phyloP scores from a whole-genome alignment of 2,888 invertebrate species.

The Yponomeuta plumbellus region DNA sequence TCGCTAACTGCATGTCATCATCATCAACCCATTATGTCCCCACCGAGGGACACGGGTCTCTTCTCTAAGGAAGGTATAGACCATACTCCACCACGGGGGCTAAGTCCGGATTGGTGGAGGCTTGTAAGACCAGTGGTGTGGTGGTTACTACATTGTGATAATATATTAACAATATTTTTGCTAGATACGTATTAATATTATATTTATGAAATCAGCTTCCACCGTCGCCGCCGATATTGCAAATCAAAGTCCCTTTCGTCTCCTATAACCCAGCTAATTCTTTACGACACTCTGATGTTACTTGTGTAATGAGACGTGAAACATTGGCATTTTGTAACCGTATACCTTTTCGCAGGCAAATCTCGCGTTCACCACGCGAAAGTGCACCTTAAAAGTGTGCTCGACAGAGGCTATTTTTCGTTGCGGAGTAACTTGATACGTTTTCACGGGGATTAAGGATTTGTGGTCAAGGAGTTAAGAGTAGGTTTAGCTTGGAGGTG shows the following conservation, averaged over 20 bases:
- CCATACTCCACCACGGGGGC: too few species aligned
- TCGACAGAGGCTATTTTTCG: background rate
- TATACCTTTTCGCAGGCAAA: slow-evolving; percentile 28
- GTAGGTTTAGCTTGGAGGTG: slow-evolving; percentile 1
- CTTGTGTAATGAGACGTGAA: slow-evolving; percentile 65
- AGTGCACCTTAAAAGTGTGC: background rate
- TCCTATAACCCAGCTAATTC: slow-evolving; percentile 38
- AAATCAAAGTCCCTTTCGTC: slow-evolving; percentile 11
- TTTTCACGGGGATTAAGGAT: background rate
- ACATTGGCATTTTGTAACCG: slow-evolving; percentile 62
- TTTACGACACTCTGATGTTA: slow-evolving; percentile 63
- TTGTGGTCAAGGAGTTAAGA: background rate
- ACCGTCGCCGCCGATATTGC: background rate
- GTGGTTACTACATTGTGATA: too few species aligned
- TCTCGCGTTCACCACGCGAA: background rate
- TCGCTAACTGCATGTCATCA: too few species aligned
- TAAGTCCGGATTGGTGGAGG: too few species aligned
- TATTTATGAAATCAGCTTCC: too few species aligned
- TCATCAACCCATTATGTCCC: too few species aligned
- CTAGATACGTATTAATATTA: too few species aligned
- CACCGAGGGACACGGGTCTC: too few species aligned
- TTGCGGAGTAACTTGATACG: background rate
- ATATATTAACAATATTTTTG: too few species aligned
- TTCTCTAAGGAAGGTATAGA: too few species aligned
- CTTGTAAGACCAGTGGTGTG: too few species aligned